Conservation (phyloP, 2,888 invertebrate genomes). For the Macrosoma leucophasiata region DNA sequence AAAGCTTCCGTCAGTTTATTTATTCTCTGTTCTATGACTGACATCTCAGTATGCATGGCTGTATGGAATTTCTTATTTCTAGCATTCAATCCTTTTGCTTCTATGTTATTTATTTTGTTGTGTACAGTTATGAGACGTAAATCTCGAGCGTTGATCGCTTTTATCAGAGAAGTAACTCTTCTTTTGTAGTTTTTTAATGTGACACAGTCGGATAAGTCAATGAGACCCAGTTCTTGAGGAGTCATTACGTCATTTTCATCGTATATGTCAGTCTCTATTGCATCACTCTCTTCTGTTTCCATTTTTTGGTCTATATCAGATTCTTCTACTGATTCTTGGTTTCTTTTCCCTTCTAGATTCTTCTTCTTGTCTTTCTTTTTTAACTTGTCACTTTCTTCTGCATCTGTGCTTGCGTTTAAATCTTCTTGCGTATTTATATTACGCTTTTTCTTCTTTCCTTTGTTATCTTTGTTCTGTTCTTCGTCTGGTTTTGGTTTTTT, state of each 20-base stretch:
- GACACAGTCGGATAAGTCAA: slow-evolving; percentile 49
- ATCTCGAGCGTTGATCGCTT: slow-evolving; percentile 40
- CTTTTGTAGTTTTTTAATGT: slow-evolving; percentile 45
- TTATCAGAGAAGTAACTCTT: slow-evolving; percentile 40
- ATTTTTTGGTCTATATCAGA: slow-evolving; percentile 15
- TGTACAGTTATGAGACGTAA: slow-evolving; percentile 38
- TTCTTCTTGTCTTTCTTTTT: slow-evolving; percentile 17
- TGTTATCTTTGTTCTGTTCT: slow-evolving; percentile 23
- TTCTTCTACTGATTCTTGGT: slow-evolving; percentile 10
- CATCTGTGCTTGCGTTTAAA: too few relatives aligned
- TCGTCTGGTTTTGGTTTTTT: too few relatives aligned
- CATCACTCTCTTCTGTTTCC: slow-evolving; percentile 48
- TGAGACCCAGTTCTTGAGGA: slow-evolving; percentile 42
- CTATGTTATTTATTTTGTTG: slow-evolving; percentile 45
- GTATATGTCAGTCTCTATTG: slow-evolving; percentile 49
- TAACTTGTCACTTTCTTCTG: slow-evolving; percentile 13
- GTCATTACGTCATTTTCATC: slow-evolving; percentile 44
- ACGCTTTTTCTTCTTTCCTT: slow-evolving; percentile 13
- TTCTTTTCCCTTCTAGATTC: slow-evolving; percentile 12
- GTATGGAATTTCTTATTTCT: slow-evolving; percentile 54
- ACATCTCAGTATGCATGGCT: slow-evolving; percentile 52
- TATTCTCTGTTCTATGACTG: slow-evolving; percentile 39
- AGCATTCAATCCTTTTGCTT: slow-evolving; percentile 45
- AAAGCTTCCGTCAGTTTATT: slow-evolving; percentile 41
- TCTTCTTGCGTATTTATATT: slow-evolving; percentile 16